A percentile compares a stretch with the other conserved stretches of the same genome.
These are phyloP conservation scores for Aspidoscelis tigris DNA, from an alignment of 2,113 vertebrate genomes.

Conservation along the genomic window DNA sequence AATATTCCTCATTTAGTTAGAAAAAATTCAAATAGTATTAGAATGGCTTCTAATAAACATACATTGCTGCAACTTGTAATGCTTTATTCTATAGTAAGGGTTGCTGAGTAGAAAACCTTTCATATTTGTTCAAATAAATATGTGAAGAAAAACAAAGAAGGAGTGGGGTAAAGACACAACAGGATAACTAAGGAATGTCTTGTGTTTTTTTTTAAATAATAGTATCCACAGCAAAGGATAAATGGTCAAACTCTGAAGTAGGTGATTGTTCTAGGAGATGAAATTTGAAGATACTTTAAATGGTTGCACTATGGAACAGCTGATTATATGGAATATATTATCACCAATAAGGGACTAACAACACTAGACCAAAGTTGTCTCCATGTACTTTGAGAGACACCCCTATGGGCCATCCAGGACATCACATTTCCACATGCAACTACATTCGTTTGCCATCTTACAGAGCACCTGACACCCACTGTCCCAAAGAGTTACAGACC, in stretches of 20 bases:
- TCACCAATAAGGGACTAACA: too few species aligned
- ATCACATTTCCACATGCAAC: too few species aligned
- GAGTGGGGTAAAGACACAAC: neutral
- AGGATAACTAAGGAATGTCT: neutral
- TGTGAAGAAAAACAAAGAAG: neutral
- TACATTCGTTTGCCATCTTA: too few species aligned
- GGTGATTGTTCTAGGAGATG: too few species aligned
- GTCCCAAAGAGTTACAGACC: too few species aligned
- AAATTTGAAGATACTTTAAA: too few species aligned
- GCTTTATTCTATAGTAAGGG: neutral
- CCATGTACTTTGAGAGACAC: too few species aligned
- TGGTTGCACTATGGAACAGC: too few species aligned
- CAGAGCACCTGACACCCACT: too few species aligned
- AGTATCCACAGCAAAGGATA: neutral
- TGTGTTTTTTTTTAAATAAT: neutral
- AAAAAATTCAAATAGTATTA: neutral
- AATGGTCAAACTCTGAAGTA: neutral
- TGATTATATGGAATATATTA: too few species aligned
- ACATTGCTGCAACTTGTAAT: neutral
- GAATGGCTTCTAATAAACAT: neutral
- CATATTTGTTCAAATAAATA: neutral
- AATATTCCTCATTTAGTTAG: neutral
- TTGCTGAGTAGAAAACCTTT: neutral
- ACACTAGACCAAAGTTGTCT: too few species aligned
- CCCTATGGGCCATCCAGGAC: too few species aligned